phyloP scores from a whole-genome alignment of 2,113 vertebrate genomes.

The Poeciliopsis prolifica region DNA sequence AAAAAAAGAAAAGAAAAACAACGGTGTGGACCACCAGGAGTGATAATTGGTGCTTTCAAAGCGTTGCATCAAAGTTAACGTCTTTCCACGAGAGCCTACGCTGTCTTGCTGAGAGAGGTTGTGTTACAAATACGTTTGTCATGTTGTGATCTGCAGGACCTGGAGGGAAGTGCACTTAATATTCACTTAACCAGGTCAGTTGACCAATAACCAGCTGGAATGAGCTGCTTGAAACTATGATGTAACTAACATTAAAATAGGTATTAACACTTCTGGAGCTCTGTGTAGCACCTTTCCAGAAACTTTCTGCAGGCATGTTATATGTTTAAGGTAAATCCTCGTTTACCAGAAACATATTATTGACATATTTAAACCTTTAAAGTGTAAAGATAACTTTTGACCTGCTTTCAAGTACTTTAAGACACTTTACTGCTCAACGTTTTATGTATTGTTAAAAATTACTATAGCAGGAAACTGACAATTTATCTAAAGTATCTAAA shows the following conservation, averaged over 20 bases:
- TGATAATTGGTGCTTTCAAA: conserved; percentile 82
- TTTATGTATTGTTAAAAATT: neutral
- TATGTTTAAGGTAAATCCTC: no score
- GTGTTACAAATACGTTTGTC: conserved; percentile 63
- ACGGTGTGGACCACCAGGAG: conserved; percentile 70
- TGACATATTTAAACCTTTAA: no score
- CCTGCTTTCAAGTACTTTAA: neutral
- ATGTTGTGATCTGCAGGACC: conserved; percentile 58
- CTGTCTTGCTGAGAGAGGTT: conserved; percentile 63
- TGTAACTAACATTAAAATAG: neutral
- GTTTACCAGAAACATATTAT: no score
- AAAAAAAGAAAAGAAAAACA: conserved; percentile 38
- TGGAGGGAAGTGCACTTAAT: conserved; percentile 54
- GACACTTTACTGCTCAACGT: neutral
- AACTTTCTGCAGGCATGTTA: neutral
- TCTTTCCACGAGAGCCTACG: conserved; percentile 44
- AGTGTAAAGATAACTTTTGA: neutral
- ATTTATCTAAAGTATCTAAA: no score
- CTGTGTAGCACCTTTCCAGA: conserved; percentile 1
- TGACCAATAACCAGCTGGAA: neutral
- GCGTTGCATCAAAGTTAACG: conserved; percentile 68
- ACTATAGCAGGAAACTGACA: no score
- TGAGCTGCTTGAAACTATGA: neutral
- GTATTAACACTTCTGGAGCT: neutral
- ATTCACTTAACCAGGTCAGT: conserved; percentile 53